phyloP scores from a whole-genome alignment of 2,113 vertebrate genomes.

The Stomatorhinus ivindoensis region DNA sequence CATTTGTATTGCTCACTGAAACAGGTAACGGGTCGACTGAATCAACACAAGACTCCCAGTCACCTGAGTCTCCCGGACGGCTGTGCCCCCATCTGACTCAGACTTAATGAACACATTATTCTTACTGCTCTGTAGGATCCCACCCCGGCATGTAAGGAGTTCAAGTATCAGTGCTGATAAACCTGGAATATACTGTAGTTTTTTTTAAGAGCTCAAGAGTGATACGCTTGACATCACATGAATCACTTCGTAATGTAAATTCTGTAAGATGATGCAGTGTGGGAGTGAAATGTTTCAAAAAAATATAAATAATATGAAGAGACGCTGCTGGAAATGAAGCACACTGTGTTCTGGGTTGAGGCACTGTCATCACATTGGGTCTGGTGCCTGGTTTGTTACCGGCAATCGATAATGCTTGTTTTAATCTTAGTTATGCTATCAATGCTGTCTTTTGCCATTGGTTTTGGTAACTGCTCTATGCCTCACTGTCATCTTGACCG shows the following conservation, averaged over 20 bases:
- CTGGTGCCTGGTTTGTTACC: background rate
- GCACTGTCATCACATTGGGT: background rate
- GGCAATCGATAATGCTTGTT: background rate
- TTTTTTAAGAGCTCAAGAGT: background rate
- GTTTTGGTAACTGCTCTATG: background rate
- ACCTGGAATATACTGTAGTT: background rate
- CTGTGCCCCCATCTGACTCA: background rate
- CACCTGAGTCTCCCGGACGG: background rate
- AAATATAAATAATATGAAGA: background rate
- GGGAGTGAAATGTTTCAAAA: background rate
- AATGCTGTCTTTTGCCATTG: background rate
- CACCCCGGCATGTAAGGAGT: background rate
- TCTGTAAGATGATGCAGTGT: background rate
- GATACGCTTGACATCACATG: background rate
- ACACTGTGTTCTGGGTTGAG: background rate
- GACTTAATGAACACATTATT: background rate
- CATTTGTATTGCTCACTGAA: background rate
- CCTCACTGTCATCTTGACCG: background rate
- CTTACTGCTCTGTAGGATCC: background rate
- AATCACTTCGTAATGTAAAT: background rate
- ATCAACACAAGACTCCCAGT: background rate
- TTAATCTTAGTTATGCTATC: background rate
- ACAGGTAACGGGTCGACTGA: background rate
- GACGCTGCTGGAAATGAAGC: background rate
- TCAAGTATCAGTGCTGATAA: background rate